Evolutionary conservation across 2,888 invertebrate species (phyloP).

Genomic region (Anarsia innoxiella): DNA sequence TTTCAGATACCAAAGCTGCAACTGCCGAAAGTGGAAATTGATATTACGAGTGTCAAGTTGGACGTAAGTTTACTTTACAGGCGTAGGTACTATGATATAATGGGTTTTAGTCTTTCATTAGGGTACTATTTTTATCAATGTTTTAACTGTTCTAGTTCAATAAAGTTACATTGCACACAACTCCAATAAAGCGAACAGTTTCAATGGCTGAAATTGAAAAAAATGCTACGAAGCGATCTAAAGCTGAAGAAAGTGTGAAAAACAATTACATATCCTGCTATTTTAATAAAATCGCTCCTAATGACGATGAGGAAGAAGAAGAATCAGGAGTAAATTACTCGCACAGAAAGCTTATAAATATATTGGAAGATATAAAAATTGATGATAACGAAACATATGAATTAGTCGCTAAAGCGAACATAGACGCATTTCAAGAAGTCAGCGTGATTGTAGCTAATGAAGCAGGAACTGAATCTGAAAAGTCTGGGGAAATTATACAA

Average conservation of each 20-base stretch:
- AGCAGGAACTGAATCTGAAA: too few relatives aligned
- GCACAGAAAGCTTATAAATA: conserved; percentile 52
- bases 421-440: conserved; percentile 34
- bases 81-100: too few relatives aligned
- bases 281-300: conserved; percentile 26
- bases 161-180: conserved; percentile 23
- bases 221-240: conserved; percentile 17
- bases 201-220: conserved; percentile 19
- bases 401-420: conserved; percentile 41
- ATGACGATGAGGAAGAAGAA: conserved; percentile 16
- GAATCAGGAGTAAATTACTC: conserved; percentile 33
- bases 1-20: conserved; percentile 52
- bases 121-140: too few relatives aligned
- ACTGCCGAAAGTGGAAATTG: conserved; percentile 36
- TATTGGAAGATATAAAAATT: conserved; percentile 50
- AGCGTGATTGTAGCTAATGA: conserved; percentile 22
- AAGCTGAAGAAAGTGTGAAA: conserved; percentile 20
- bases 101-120: too few relatives aligned
- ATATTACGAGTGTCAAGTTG: conserved; percentile 39
- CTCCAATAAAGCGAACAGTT: conserved; percentile 19
- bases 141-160: conserved; percentile 14
- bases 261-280: conserved; percentile 29
- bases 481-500: too few relatives aligned
- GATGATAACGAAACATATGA: conserved; percentile 36
- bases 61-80: conserved; percentile 34